Conservation (phyloP, 2,888 invertebrate species). For the Linnaemya tessellans region DNA sequence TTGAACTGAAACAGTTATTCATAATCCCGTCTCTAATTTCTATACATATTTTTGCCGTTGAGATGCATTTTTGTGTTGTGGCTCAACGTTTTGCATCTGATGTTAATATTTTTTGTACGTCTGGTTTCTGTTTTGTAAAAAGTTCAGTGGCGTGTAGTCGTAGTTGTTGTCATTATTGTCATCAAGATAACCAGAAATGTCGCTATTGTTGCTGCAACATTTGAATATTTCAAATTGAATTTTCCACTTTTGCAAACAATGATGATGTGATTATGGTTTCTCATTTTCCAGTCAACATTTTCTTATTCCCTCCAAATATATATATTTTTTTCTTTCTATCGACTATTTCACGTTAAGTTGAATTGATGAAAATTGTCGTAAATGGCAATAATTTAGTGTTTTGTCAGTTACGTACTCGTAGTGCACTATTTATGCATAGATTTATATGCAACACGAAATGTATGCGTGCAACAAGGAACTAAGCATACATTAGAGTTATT, state of each 20-base stretch:
- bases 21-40: not conserved
- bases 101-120: conserved; percentile 27
- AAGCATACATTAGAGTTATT: conserved; percentile 25
- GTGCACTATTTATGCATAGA: conserved; percentile 3
- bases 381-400: conserved; percentile 66
- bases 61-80: conserved; percentile 52
- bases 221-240: conserved; percentile 70
- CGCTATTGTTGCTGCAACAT: conserved; percentile 46
- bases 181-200: conserved; percentile 40
- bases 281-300: conserved; percentile 48
- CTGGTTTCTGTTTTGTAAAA: conserved; percentile 23
- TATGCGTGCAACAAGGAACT: conserved; percentile 5
- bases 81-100: conserved; percentile 55
- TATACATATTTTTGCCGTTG: conserved; percentile 9
- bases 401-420: conserved; percentile 7
- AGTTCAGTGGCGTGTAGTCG: conserved; percentile 23
- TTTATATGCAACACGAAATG: conserved; percentile 32
- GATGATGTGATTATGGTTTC: conserved; percentile 69
- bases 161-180: conserved; percentile 8
- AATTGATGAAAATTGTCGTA: conserved; percentile 71
- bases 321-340: conserved; percentile 24
- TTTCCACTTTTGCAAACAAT: conserved; percentile 70
- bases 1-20: not conserved
- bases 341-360: conserved; percentile 68
- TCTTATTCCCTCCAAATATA: conserved; percentile 40